These are phyloP conservation scores for Alosa sapidissima DNA, from an alignment of 2,797 vertebrate genomes.

Conservation along the genomic window DNA sequence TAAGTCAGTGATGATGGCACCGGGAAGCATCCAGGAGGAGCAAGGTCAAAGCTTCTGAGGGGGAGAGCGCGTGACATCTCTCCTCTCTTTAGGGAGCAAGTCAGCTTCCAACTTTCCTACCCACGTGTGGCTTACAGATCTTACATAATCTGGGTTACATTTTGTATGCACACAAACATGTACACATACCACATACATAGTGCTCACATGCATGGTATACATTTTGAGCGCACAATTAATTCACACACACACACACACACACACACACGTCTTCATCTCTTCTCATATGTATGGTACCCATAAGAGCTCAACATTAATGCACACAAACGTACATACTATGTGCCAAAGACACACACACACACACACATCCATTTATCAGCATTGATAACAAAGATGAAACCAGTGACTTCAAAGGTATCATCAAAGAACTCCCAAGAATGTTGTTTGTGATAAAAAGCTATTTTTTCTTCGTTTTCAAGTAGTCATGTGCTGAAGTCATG, in stretches of 20 bases:
- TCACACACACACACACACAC: not conserved
- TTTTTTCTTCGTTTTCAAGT: constrained; percentile 3
- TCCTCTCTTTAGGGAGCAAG: not conserved
- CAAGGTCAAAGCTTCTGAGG: not conserved
- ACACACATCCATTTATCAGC: not conserved
- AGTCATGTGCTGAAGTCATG: not conserved
- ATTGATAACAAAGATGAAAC: not conserved
- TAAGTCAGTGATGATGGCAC: not conserved
- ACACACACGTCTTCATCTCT: not conserved
- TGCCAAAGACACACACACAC: not conserved
- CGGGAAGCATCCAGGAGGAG: not conserved
- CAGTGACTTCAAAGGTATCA: not conserved
- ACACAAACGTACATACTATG: not conserved
- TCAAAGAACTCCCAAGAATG: not conserved
- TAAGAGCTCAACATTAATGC: too few species aligned
- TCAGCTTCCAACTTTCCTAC: not conserved
- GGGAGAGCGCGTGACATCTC: not conserved
- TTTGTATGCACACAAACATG: not conserved
- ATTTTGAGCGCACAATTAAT: too few species aligned
- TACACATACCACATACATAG: not conserved
- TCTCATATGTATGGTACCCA: not conserved
- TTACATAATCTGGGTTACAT: not conserved
- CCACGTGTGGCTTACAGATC: not conserved
- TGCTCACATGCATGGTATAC: not conserved
- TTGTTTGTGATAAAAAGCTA: not conserved